Evolutionary conservation across 2,113 vertebrate genomes (phyloP).

Genomic region (Dipodomys spectabilis): DNA sequence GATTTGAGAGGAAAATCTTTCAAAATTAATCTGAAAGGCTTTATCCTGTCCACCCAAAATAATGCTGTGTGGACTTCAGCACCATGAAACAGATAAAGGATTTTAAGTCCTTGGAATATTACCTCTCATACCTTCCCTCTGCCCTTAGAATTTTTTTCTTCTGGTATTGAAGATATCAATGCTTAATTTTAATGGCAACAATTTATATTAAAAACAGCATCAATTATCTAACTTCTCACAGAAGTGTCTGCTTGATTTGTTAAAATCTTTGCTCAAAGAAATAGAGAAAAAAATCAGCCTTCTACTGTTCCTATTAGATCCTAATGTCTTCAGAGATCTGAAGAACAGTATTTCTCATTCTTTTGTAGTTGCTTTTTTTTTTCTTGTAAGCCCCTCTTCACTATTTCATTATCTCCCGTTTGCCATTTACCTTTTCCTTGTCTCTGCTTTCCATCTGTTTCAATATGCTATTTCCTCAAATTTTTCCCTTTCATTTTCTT

Average conservation of each 20-base stretch:
- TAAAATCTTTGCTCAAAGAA: slow-evolving; percentile 35
- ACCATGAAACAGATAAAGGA: background rate
- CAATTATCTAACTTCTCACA: slow-evolving; percentile 44
- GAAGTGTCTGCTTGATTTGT: slow-evolving; percentile 36
- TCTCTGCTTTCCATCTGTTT: background rate
- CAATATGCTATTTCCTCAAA: background rate
- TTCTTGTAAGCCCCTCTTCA: background rate
- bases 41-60: background rate
- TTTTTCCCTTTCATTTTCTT: background rate
- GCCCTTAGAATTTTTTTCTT: background rate
- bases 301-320: slow-evolving; percentile 4
- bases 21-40: slow-evolving; percentile 21
- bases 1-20: background rate
- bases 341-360: background rate
- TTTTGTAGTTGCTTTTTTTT: background rate
- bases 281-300: slow-evolving; percentile 11
- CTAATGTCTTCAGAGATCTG: slow-evolving; percentile 36
- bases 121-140: background rate
- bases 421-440: background rate
- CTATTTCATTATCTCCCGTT: background rate
- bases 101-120: background rate
- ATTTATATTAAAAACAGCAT: background rate
- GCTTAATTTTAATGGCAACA: slow-evolving; percentile 6
- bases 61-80: background rate
- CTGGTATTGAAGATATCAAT: background rate